Percentiles rank a stretch among this genome's conserved stretches.
These are phyloP conservation scores for Zoanthus sansibaricus DNA, from an alignment of 92 coral and sea anemone genomes.

Conservation along the genomic window DNA sequence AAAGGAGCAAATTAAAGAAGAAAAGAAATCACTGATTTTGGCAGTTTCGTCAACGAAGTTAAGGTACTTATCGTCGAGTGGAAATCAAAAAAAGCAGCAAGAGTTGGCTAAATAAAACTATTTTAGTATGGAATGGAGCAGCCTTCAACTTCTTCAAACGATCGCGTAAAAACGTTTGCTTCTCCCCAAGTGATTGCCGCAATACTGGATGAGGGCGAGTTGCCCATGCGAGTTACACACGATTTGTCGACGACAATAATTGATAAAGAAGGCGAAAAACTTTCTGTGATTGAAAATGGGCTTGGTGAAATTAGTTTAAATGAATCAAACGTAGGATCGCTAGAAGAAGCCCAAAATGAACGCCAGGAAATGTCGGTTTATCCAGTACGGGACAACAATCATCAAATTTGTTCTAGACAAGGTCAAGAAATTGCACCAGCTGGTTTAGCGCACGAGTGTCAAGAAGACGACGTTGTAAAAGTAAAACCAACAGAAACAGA, in stretches of 20 bases:
- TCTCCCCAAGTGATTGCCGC: slow-evolving; percentile 48
- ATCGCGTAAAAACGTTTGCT: slow-evolving; percentile 22
- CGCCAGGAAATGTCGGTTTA: background rate
- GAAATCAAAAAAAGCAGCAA: background rate
- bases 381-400: background rate
- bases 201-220: slow-evolving; percentile 19
- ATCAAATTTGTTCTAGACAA: background rate
- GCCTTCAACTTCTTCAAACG: slow-evolving; percentile 12
- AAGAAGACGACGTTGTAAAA: background rate
- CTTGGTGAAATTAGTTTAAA: background rate
- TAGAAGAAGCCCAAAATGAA: background rate
- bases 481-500: background rate
- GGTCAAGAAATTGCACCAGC: background rate
- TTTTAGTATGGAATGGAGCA: slow-evolving; percentile 36
- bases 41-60: background rate
- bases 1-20: too few relatives aligned
- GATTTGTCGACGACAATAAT: background rate
- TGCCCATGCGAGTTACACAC: background rate
- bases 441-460: background rate
- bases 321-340: background rate
- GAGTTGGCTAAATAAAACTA: background rate
- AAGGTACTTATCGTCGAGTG: background rate
- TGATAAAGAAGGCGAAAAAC: background rate
- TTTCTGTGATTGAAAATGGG: background rate
- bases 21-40: too few relatives aligned